Percentiles rank a stretch among this genome's conserved stretches.
Evolutionary conservation across 2,888 invertebrate genomes (phyloP).

Genomic region (Panzeria rudis): DNA sequence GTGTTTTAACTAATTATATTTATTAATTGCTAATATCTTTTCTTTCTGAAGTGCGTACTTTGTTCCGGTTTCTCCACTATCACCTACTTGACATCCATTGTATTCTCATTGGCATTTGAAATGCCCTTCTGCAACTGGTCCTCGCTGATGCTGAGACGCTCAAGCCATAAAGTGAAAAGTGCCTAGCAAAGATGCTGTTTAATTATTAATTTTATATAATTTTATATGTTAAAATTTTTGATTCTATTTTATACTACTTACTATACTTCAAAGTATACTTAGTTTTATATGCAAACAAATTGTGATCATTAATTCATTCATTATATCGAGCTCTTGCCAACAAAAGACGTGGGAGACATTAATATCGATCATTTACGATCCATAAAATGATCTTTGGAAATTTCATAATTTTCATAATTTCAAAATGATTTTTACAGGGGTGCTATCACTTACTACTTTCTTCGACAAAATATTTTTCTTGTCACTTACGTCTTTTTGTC

Average conservation of each 20-base stretch:
- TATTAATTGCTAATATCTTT: not conserved
- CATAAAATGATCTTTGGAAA: not conserved
- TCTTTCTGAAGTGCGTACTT: constrained; percentile 77
- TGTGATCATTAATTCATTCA: constrained; percentile 66
- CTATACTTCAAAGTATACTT: not conserved
- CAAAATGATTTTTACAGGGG: too few relatives aligned
- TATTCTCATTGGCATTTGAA: constrained; percentile 82
- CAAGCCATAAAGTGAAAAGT: constrained; percentile 51
- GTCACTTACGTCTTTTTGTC: not conserved
- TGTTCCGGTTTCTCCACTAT: constrained; percentile 81
- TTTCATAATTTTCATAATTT: not conserved
- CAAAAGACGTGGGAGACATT: not conserved
- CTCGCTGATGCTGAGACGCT: constrained; percentile 75
- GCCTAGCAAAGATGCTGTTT: constrained; percentile 57
- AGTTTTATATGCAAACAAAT: constrained; percentile 53
- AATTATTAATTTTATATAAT: not conserved
- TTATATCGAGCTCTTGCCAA: not conserved
- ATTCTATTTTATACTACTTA: constrained; percentile 11
- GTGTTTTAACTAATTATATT: not conserved
- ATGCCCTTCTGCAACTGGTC: constrained; percentile 82
- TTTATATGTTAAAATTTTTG: constrained; percentile 11
- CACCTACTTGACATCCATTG: constrained; percentile 80
- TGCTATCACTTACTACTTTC: too few relatives aligned
- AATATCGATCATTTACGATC: not conserved
- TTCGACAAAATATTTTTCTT: not conserved